These are phyloP conservation scores for Oscheius onirici DNA, from an alignment of 2,888 invertebrate genomes.

Conservation along the genomic window DNA sequence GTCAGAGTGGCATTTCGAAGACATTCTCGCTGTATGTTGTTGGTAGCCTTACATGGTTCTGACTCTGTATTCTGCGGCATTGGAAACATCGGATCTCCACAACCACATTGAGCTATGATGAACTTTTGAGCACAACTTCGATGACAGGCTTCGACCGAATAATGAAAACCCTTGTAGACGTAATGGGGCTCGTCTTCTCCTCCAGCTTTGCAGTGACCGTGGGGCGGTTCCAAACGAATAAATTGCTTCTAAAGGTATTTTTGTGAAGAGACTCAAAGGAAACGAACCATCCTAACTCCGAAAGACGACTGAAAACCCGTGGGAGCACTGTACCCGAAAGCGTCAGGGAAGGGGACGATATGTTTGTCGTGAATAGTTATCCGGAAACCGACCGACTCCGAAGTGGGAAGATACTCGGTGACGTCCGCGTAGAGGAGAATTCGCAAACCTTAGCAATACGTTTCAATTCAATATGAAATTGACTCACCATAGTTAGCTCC, in stretches of 20 bases:
- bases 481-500: slow-evolving; percentile 70
- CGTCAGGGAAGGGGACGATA: slow-evolving; percentile 70
- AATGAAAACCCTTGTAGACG: slow-evolving; percentile 68
- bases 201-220: slow-evolving; percentile 65
- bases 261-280: neutral
- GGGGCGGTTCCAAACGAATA: slow-evolving; percentile 63
- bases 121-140: slow-evolving; percentile 68
- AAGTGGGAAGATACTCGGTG: slow-evolving; percentile 69
- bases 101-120: slow-evolving; percentile 62
- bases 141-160: slow-evolving; percentile 70
- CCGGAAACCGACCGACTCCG: slow-evolving; percentile 70
- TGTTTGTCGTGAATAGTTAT: slow-evolving; percentile 71
- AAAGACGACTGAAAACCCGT: slow-evolving; percentile 71
- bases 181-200: slow-evolving; percentile 61
- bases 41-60: slow-evolving; percentile 48
- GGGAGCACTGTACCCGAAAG: slow-evolving; percentile 70
- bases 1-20: slow-evolving; percentile 64
- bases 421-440: slow-evolving; percentile 69
- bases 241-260: slow-evolving; percentile 66
- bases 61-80: slow-evolving; percentile 40
- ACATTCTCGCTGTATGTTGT: slow-evolving; percentile 66
- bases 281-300: slow-evolving; percentile 68
- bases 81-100: slow-evolving; percentile 70
- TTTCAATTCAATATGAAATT: too few species aligned
- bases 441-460: slow-evolving; percentile 66